Percentiles rank a stretch among this genome's conserved stretches.
These are phyloP conservation scores for Drosophila ananassae DNA, from an alignment of 1,140 invertebrate genomes.

Conservation along the genomic window DNA sequence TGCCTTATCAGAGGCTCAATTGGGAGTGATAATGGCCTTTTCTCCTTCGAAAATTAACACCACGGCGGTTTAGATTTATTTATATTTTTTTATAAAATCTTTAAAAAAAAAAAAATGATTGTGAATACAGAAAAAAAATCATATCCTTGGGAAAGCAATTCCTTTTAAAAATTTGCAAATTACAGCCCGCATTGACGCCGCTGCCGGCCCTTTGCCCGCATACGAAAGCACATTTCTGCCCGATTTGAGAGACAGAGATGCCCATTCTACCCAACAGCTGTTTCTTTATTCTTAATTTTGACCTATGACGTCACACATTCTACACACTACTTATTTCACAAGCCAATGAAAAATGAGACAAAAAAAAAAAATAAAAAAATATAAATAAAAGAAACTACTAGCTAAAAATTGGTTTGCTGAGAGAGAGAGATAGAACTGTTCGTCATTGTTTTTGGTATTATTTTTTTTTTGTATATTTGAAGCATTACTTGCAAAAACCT, in stretches of 20 bases:
- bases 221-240: constrained; percentile 1
- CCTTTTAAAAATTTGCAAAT: no score
- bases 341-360: constrained; percentile 7
- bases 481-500: constrained; percentile 63
- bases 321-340: constrained; percentile 37
- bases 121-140: no score
- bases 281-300: constrained; percentile 7
- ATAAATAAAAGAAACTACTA: not conserved
- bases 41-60: not conserved
- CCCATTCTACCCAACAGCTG: constrained; percentile 25
- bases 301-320: constrained; percentile 41
- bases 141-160: not conserved
- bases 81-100: no score
- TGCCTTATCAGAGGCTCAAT: constrained; percentile 18
- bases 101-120: no score
- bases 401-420: constrained; percentile 8
- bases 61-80: no score
- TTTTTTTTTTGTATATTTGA: not conserved
- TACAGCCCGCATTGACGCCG: not conserved
- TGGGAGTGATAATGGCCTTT: constrained; percentile 18
- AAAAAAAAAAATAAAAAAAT: not conserved
- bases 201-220: not conserved
- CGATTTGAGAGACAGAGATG: constrained; percentile 5
- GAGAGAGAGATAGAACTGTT: not conserved
- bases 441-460: constrained; percentile 9